Base-by-base conservation (phyloP, 64 coral and sea anemone genomes). In the Platygyra sinensis region DNA sequence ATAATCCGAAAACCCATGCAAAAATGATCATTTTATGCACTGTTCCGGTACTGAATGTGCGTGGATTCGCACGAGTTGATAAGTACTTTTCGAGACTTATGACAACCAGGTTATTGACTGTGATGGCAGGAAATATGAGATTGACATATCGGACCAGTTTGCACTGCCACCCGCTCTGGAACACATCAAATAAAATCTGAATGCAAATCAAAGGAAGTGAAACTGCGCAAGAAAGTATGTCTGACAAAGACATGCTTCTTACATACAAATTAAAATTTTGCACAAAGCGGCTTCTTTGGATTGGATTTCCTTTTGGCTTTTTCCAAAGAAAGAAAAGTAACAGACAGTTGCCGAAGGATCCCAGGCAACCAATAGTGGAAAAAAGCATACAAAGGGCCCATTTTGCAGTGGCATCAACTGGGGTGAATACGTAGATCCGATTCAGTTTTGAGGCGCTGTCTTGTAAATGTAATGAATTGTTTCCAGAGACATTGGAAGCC, bases 11-110 rank as follows among this genome's bases (percentile, higher is more conserved):
- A 1, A 85, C 30, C 90, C 90, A 92, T 0, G 90, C 81, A 1
- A 2, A 0, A 2, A 77, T 67, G 22, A 92, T 83, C 60, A 85
- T 74, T 22, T 55, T 67, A 0, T 55, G 57, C 13, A 75, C 20
- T 25, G 72, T 46, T 2, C 60, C 62, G 14, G 62, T 6, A 7
- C 32, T n/a, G 60, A 86, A 78, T 0, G 90, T 74, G 15, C 75
- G 72, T 18, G 74, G 75, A 49, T 16, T 14, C 20, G 36, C 2
- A 14, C 81, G 60, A 17, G 73, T 78, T 36, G 90, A 74, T 11
- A 92, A 65, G 42, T 92, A 86, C 69, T 83, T 75, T n/a, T 92
- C 90, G 3, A 92, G 46, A 27, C 82, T 83, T 9, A 92, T 92
- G 0, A 92, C 90, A 2, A 91, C 30, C 8, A 86, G 80, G 17